Conservation (phyloP, 2,797 vertebrate genomes). For the Hyperoplus lanceolatus region DNA sequence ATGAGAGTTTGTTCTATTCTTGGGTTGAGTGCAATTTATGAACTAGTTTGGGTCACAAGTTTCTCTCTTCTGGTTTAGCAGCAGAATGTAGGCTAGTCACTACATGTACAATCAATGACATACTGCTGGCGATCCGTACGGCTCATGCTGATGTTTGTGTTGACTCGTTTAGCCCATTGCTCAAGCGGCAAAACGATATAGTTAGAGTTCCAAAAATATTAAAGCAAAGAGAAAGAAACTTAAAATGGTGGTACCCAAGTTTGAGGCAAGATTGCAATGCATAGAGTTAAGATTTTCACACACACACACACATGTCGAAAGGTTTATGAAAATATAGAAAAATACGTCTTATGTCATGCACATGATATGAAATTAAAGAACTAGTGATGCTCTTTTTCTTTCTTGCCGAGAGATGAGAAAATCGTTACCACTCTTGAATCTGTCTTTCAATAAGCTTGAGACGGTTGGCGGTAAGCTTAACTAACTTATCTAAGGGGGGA, state of each 20-base stretch:
- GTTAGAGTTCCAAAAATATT: conserved; percentile 16
- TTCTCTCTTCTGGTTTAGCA: conserved; percentile 62
- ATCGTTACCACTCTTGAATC: neutral
- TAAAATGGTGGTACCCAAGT: conserved; percentile 46
- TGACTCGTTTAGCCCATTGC: conserved; percentile 21
- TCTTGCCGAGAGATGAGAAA: conserved; percentile 17
- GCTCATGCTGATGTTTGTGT: conserved; percentile 28
- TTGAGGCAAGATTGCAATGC: conserved; percentile 72
- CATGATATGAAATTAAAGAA: conserved; percentile 18
- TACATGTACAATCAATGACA: conserved; percentile 56
- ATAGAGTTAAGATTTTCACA: conserved; percentile 60
- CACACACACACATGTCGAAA: conserved; percentile 13
- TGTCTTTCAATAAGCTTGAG: neutral
- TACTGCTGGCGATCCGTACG: conserved; percentile 22
- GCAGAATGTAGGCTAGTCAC: conserved; percentile 48
- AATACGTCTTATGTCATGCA: conserved; percentile 21
- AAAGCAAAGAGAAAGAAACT: conserved; percentile 50
- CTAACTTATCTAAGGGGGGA: neutral
- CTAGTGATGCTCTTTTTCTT: neutral
- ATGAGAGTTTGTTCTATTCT: conserved; percentile 66
- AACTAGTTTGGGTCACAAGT: conserved; percentile 68
- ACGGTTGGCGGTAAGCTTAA: neutral
- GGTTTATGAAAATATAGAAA: conserved; percentile 16
- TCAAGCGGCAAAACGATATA: conserved; percentile 31
- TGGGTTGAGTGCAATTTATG: conserved; percentile 82